Evolutionary conservation across 1,140 invertebrate genomes (phyloP).

Genomic region (Armadillidium nasatum): DNA sequence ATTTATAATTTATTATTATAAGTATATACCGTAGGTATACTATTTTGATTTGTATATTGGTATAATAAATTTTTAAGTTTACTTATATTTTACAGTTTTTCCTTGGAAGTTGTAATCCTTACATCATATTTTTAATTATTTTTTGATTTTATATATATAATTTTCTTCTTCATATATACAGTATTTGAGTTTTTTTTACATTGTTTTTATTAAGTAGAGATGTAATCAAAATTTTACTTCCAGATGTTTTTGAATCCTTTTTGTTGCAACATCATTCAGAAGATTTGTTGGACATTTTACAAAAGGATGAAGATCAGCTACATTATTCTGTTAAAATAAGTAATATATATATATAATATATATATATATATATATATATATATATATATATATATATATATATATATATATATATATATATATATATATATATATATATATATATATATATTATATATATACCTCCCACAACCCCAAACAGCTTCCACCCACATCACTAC

Average conservation of each 20-base stretch:
- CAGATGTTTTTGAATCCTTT: neutral
- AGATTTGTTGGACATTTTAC: neutral
- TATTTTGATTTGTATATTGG: no score
- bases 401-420: neutral
- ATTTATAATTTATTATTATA: no score
- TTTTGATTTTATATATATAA: no score
- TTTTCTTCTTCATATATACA: no score
- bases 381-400: neutral
- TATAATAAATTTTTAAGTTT: no score
- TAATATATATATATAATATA: neutral
- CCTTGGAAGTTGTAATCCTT: no score
- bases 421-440: neutral
- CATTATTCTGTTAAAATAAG: constrained; percentile 9
- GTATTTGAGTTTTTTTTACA: no score
- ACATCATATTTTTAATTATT: no score
- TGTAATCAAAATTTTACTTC: neutral
- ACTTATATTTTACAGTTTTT: no score
- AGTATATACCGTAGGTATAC: no score
- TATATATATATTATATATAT: neutral
- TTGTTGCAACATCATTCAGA: neutral
- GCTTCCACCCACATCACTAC: no score
- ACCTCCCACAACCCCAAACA: neutral
- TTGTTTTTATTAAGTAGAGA: no score
- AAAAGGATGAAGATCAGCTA: neutral
- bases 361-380: neutral